Evolutionary conservation across 2,888 invertebrate species (phyloP), one percentile per base, ranked within the genome.

Genomic region (Timema cristinae): DNA sequence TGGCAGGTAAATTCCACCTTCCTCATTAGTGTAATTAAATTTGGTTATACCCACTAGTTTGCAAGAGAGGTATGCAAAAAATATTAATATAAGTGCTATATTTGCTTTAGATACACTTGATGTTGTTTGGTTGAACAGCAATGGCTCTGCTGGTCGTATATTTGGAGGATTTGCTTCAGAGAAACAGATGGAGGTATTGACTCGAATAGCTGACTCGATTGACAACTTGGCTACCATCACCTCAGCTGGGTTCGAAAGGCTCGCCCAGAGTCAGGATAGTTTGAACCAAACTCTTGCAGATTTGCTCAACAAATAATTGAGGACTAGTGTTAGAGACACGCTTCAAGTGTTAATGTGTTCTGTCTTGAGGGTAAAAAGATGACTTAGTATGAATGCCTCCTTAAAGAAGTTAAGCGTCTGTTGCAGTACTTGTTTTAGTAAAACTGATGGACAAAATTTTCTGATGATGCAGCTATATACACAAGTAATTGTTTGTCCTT

Each of bases 201-300:
- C 63, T 6, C 32, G 63, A 47, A 63, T 63, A 63, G 63, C 63
- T 13, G 63, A 63, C 63, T 63, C 63, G 9, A 63, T 63, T 7
- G 63, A 63, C 63, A 63, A 63, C 47, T 48, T 63, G 32, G 48
- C 63, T 10, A 47, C 63, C 6, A 32, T 63, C 48, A 48, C 48
- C 11, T 63, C 63, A 32, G 32, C 63, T 7, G 63, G 63, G 32
- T 63, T 63, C 48, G 63, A 63, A 10, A 9, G 63, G 48, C 48
- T 63, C 47, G 63, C 63, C 6, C 47, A 63, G 63, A 63, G 63
- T 32, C 32, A 32, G 32, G 32, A 32, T 32, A 32, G 32, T 32
- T 32, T 32, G 32, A 32, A 32, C 32, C 1, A 32, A 32, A 32
- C 32, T 32, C 32, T 32, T 32, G 32, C 32, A 32, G 32, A 32